phyloP scores from a whole-genome alignment of 2,888 invertebrate genomes.

The Eurytoma californica region DNA sequence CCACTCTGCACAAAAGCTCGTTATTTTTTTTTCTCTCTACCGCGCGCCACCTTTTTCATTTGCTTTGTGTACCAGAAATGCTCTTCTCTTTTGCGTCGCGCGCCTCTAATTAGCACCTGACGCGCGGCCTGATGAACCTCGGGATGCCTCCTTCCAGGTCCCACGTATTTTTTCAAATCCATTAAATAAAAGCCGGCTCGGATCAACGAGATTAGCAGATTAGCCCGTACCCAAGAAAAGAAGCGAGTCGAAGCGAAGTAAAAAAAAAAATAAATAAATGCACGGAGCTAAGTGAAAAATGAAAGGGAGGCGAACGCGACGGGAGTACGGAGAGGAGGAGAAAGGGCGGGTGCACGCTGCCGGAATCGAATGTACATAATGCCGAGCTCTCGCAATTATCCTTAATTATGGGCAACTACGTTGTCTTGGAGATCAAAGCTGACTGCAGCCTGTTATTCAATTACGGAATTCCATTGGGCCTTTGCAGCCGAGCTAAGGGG shows the following conservation, averaged over 20 bases:
- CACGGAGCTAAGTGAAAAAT: slow-evolving; percentile 3
- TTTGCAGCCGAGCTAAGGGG: slow-evolving; percentile 20
- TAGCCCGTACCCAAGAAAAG: not conserved
- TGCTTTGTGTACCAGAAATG: slow-evolving; percentile 11
- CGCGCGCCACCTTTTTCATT: slow-evolving; percentile 2
- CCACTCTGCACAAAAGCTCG: slow-evolving; percentile 22
- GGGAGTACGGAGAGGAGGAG: not conserved
- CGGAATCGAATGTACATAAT: slow-evolving; percentile 55
- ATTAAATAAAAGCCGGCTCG: not conserved
- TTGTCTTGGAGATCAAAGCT: slow-evolving; percentile 50
- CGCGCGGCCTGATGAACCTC: slow-evolving; percentile 8
- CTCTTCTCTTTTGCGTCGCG: slow-evolving; percentile 14
- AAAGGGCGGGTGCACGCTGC: not conserved
- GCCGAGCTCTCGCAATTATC: slow-evolving; percentile 45
- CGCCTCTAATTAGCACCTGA: slow-evolving; percentile 40
- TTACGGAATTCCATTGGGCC: slow-evolving; percentile 49
- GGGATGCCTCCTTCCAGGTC: not conserved
- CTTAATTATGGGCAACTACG: slow-evolving; percentile 47
- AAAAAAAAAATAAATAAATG: not conserved
- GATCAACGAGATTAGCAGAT: too few species aligned
- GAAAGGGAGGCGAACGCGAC: slow-evolving; percentile 14
- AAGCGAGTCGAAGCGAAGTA: not conserved
- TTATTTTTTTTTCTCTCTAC: slow-evolving; percentile 18
- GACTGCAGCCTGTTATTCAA: slow-evolving; percentile 43
- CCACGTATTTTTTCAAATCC: not conserved